These are phyloP conservation scores for Agrilus mali DNA, from an alignment of 2,888 invertebrate genomes.

Conservation along the genomic window DNA sequence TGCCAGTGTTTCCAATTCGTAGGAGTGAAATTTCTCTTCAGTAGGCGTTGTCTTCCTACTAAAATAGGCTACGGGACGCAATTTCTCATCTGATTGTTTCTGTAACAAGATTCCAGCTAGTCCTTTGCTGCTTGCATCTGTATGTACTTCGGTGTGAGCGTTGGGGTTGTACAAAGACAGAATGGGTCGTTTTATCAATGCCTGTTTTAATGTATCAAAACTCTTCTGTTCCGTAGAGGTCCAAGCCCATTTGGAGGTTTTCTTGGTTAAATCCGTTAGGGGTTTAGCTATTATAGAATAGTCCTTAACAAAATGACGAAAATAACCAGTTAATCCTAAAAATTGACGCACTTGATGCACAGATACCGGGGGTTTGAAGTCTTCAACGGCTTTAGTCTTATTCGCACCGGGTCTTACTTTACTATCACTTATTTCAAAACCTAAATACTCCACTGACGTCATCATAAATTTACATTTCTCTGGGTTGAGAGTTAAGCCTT, in stretches of 20 bases:
- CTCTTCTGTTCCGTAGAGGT: neutral
- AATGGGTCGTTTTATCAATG: conserved; percentile 5
- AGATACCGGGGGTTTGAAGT: conserved; percentile 5
- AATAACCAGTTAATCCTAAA: conserved; percentile 7
- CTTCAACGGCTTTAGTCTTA: conserved; percentile 5
- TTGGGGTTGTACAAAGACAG: conserved; percentile 8
- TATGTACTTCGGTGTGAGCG: conserved; percentile 7
- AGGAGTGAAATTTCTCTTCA: conserved; percentile 11
- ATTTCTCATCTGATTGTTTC: conserved; percentile 3
- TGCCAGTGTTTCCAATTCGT: conserved; percentile 10
- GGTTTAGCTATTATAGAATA: conserved; percentile 2
- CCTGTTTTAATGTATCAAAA: conserved; percentile 1
- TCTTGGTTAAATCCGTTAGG: conserved; percentile 9
- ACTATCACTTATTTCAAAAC: too few species aligned
- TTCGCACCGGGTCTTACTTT: neutral
- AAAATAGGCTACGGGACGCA: conserved; percentile 5
- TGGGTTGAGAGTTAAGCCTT: too few species aligned
- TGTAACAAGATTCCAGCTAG: conserved; percentile 10
- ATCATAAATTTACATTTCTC: too few species aligned
- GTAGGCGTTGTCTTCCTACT: conserved; percentile 6
- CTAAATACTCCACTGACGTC: too few species aligned
- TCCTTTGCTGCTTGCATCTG: conserved; percentile 11
- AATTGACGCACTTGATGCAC: conserved; percentile 7
- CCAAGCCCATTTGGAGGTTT: conserved; percentile 3
- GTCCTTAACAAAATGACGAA: conserved; percentile 9